These are phyloP conservation scores for Eurystomus glaucurus DNA, from an alignment of 2,797 vertebrate species.

Conservation along the genomic window DNA sequence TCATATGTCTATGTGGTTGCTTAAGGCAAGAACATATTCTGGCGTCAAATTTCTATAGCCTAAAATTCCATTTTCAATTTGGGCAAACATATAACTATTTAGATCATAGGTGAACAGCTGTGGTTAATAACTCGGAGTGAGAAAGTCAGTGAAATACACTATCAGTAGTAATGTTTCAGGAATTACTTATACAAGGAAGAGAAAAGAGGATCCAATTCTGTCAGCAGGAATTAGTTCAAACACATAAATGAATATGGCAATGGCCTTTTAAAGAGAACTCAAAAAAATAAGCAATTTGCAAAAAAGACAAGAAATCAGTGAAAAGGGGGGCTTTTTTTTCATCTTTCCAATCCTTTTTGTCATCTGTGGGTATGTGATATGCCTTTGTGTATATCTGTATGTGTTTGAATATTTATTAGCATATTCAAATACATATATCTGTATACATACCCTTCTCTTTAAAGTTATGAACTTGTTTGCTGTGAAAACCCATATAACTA, in stretches of 20 bases:
- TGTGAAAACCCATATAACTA: background rate
- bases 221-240: background rate
- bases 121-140: background rate
- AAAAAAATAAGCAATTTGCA: background rate
- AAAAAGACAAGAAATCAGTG: background rate
- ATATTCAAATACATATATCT: background rate
- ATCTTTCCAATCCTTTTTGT: background rate
- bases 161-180: background rate
- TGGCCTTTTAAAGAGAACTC: background rate
- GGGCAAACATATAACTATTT: background rate
- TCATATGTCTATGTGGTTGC: background rate
- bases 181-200: background rate
- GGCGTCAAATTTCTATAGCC: background rate
- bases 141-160: background rate
- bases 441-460: background rate
- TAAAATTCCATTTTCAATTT: constrained; percentile 14
- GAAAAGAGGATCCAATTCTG: background rate
- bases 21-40: background rate
- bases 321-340: background rate
- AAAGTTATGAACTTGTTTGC: background rate
- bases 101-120: background rate
- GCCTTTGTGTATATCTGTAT: background rate
- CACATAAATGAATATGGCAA: background rate
- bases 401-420: background rate
- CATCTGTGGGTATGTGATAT: background rate